Conservation (phyloP, 2,113 vertebrate species). For the Zapornia atra region DNA sequence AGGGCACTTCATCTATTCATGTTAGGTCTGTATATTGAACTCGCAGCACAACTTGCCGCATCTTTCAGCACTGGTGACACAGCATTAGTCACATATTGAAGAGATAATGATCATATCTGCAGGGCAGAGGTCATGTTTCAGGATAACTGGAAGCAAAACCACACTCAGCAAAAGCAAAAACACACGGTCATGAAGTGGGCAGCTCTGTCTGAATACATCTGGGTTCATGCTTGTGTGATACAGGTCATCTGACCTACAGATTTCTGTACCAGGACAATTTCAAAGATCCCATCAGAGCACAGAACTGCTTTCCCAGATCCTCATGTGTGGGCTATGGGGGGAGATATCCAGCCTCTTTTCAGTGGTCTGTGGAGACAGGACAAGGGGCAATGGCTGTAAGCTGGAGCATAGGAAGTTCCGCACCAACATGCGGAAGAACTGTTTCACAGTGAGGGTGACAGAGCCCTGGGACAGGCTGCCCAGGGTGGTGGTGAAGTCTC, state of each 20-base stretch:
- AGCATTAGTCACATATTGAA: neutral
- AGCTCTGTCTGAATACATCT: neutral
- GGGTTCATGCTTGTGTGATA: neutral
- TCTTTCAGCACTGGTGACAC: neutral
- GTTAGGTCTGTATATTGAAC: neutral
- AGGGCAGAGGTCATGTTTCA: constrained; percentile 16
- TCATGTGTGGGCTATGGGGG: neutral
- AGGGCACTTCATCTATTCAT: neutral
- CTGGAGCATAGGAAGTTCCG: no score
- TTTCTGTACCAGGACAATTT: neutral
- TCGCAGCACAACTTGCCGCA: neutral
- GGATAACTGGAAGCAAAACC: neutral
- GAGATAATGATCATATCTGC: neutral
- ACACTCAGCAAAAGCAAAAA: neutral
- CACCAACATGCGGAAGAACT: no score
- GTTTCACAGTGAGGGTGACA: no score
- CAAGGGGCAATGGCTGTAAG: no score
- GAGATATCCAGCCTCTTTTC: no score
- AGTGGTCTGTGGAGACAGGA: no score
- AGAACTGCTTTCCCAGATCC: neutral
- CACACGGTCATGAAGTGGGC: neutral
- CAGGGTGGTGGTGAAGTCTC: no score
- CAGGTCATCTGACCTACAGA: neutral
- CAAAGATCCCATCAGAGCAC: neutral
- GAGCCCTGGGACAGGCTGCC: no score